A percentile compares a stretch with the other conserved stretches of the same genome.
Evolutionary conservation across 37 sponge, comb jelly and placozoan species (phyloP).

Genomic region (Chondrosia reniformis): DNA sequence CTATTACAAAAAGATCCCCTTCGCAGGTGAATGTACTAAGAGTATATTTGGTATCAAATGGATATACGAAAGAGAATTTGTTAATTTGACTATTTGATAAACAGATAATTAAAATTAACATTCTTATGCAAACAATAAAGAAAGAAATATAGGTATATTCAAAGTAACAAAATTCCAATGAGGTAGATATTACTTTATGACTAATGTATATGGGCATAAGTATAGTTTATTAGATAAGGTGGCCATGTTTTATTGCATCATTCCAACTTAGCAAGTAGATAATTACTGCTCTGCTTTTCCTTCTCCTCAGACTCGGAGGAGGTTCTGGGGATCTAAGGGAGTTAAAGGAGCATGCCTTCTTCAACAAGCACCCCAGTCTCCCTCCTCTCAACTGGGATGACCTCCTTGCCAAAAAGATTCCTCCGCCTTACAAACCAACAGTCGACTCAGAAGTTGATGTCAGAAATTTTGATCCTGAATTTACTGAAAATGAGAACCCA

Average conservation of each 20-base stretch:
- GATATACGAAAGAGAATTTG: no score
- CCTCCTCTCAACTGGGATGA: slow-evolving; percentile 78
- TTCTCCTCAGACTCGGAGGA: slow-evolving; percentile 95
- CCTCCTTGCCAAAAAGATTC: slow-evolving; percentile 69
- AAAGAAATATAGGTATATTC: no score
- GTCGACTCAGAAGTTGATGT: slow-evolving; percentile 66
- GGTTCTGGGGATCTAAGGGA: slow-evolving; percentile 69
- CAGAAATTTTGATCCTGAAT: slow-evolving; percentile 82
- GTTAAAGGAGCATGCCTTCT: slow-evolving; percentile 77
- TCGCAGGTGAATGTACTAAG: no score
- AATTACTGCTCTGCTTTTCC: neutral
- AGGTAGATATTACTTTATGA: no score
- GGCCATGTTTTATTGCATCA: no score
- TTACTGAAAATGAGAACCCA: slow-evolving; percentile 81
- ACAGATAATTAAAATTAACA: no score
- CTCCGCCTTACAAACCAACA: slow-evolving; percentile 82
- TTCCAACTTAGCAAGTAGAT: no score
- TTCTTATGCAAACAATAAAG: no score
- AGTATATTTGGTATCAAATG: no score
- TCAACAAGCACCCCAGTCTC: slow-evolving; percentile 75
- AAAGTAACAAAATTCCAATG: no score
- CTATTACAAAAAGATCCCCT: slow-evolving; percentile 93
- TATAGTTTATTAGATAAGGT: neutral
- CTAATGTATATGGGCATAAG: no score
- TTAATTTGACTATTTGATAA: no score